These are phyloP conservation scores for Campoplex nolae DNA, from an alignment of 2,888 invertebrate genomes.

Conservation along the genomic window DNA sequence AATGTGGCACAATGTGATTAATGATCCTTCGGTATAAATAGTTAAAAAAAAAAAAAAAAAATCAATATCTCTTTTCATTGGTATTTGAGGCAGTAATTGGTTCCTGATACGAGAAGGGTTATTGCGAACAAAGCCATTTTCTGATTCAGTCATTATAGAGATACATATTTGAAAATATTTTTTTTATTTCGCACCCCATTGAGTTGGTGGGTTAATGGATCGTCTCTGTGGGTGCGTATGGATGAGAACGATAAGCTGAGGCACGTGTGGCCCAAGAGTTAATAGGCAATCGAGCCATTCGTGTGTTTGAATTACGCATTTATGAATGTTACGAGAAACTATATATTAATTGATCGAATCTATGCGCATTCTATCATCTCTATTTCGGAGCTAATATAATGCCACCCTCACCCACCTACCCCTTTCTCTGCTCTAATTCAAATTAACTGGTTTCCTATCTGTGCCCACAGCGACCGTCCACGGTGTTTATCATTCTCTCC, in stretches of 20 bases:
- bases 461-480: conserved; percentile 40
- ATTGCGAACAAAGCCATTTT: conserved; percentile 17
- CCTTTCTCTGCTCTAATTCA: conserved; percentile 61
- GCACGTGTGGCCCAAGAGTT: conserved; percentile 44
- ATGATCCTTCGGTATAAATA: conserved; percentile 3
- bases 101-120: conserved; percentile 37
- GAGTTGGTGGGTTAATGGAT: background rate
- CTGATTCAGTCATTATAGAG: background rate
- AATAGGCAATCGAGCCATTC: conserved; percentile 58
- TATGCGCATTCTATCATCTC: conserved; percentile 64
- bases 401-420: conserved; percentile 24
- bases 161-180: conserved; percentile 1
- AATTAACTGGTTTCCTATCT: conserved; percentile 63
- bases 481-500: background rate
- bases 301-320: conserved; percentile 63
- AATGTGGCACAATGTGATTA: conserved; percentile 7
- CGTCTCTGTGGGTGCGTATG: conserved; percentile 37
- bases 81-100: conserved; percentile 24
- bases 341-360: conserved; percentile 50
- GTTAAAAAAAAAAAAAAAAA: conserved; percentile 5
- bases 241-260: conserved; percentile 63
- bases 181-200: conserved; percentile 2
- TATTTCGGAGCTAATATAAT: conserved; percentile 62
- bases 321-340: conserved; percentile 52
- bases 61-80: conserved; percentile 50